Conservation (phyloP, 2,113 vertebrate species). For the Nerophis lumbriciformis region DNA sequence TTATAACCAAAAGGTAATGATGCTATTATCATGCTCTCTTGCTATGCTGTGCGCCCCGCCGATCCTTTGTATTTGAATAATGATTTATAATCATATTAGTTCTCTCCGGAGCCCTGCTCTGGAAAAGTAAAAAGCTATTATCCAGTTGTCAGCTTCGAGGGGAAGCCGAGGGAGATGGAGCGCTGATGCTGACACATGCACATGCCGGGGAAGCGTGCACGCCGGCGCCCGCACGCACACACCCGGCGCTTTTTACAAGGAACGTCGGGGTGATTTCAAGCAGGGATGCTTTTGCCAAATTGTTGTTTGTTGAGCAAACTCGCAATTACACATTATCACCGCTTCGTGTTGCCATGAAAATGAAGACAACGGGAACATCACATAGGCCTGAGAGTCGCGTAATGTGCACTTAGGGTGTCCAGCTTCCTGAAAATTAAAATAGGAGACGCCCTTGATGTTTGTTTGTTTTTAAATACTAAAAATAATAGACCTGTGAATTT, state of each 20-base stretch:
- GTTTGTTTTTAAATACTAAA: too few species aligned
- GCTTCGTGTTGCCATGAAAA: not conserved
- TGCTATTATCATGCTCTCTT: conserved; percentile 85
- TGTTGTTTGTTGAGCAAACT: conserved; percentile 25
- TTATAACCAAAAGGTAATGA: conserved; percentile 94
- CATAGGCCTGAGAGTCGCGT: too few species aligned
- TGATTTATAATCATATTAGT: conserved; percentile 96
- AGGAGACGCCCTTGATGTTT: too few species aligned
- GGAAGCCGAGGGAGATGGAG: conserved; percentile 75
- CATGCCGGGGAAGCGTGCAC: conserved; percentile 53
- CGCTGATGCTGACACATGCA: conserved; percentile 78
- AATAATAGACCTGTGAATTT: too few species aligned
- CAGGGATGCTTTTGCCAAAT: conserved; percentile 20
- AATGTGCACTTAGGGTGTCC: too few species aligned
- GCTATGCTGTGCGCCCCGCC: conserved; percentile 62
- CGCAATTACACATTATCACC: not conserved
- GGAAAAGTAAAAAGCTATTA: conserved; percentile 97
- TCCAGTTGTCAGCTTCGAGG: conserved; percentile 84
- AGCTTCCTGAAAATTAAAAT: too few species aligned
- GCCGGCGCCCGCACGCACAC: not conserved
- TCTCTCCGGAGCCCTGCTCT: conserved; percentile 83
- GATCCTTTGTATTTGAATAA: conserved; percentile 94
- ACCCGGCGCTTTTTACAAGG: conserved; percentile 1
- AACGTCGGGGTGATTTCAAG: conserved; percentile 3
- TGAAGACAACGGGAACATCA: not conserved